Evolutionary conservation across 2,888 invertebrate species (phyloP).

Genomic region (Zonitis immaculata): DNA sequence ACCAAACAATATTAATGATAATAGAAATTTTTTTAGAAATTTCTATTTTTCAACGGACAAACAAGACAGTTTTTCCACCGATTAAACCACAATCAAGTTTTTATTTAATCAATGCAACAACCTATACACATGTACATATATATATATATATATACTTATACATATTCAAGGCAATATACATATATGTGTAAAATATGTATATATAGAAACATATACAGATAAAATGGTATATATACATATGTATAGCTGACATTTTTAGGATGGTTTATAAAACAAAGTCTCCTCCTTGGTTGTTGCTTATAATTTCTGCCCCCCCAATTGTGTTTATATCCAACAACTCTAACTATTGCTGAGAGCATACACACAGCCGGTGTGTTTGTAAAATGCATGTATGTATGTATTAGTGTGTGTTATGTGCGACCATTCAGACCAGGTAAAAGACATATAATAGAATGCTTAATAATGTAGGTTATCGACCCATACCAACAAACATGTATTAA

Average conservation of each 20-base stretch:
- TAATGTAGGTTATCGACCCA: slow-evolving; percentile 51
- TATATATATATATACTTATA: slow-evolving; percentile 12
- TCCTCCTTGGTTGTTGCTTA: slow-evolving; percentile 31
- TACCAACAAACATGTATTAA: slow-evolving; percentile 16
- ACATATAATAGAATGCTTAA: slow-evolving; percentile 48
- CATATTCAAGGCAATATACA: slow-evolving; percentile 12
- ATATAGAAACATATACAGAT: slow-evolving; percentile 1
- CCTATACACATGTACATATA: slow-evolving; percentile 21
- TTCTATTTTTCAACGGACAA: not conserved
- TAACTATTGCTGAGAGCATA: slow-evolving; percentile 24
- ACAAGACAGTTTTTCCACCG: not conserved
- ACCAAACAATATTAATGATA: not conserved
- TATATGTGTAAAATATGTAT: not conserved
- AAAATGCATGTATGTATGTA: not conserved
- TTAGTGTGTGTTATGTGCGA: slow-evolving; percentile 25
- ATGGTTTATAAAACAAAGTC: slow-evolving; percentile 44
- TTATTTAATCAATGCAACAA: slow-evolving; percentile 1
- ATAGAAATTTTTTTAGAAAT: not conserved
- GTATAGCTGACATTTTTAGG: slow-evolving; percentile 43
- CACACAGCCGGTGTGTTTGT: slow-evolving; percentile 4
- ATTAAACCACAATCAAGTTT: not conserved
- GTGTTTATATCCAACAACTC: slow-evolving; percentile 4
- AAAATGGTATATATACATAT: slow-evolving; percentile 2
- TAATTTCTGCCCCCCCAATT: slow-evolving; percentile 1
- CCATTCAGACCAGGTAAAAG: slow-evolving; percentile 43